Percentiles rank a stretch among this genome's conserved stretches.
Conservation (phyloP, 2,797 vertebrate genomes). For the Dryobates pubescens region DNA sequence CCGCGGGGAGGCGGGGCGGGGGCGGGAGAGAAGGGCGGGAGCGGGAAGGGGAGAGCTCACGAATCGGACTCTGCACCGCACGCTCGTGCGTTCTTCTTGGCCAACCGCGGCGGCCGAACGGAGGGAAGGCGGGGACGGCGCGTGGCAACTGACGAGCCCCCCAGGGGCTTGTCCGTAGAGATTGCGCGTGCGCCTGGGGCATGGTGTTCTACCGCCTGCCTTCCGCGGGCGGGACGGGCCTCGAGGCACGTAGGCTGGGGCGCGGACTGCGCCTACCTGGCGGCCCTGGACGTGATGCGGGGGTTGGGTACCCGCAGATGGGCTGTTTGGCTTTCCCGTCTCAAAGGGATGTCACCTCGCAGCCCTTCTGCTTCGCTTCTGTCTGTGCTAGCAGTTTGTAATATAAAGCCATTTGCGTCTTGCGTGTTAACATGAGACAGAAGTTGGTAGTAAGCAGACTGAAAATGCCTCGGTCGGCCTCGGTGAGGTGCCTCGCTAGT, state of each 20-base stretch:
- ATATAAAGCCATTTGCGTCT: fast-evolving
- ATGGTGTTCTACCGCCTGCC: no score
- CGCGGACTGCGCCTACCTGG: fast-evolving
- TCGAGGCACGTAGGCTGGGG: fast-evolving
- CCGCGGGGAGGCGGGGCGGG: not conserved
- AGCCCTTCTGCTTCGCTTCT: fast-evolving
- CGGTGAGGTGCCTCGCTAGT: not conserved
- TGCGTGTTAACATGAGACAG: fast-evolving
- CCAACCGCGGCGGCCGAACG: no score
- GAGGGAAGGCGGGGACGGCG: not conserved
- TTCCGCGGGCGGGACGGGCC: not conserved
- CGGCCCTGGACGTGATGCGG: fast-evolving
- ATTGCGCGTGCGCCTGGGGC: not conserved
- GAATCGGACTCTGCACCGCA: fast-evolving
- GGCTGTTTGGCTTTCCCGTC: no score
- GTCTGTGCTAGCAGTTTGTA: fast-evolving
- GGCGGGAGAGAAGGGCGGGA: not conserved
- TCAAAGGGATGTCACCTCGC: fast-evolving
- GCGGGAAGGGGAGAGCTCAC: fast-evolving
- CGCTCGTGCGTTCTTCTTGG: not conserved
- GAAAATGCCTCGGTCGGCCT: not conserved
- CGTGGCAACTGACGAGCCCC: fast-evolving
- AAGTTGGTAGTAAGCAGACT: fast-evolving
- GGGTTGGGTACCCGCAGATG: fast-evolving
- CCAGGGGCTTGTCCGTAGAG: fast-evolving